Percentiles rank a stretch among this genome's conserved stretches.
Evolutionary conservation across 2,113 vertebrate genomes (phyloP).

Genomic region (Leiothrix lutea): DNA sequence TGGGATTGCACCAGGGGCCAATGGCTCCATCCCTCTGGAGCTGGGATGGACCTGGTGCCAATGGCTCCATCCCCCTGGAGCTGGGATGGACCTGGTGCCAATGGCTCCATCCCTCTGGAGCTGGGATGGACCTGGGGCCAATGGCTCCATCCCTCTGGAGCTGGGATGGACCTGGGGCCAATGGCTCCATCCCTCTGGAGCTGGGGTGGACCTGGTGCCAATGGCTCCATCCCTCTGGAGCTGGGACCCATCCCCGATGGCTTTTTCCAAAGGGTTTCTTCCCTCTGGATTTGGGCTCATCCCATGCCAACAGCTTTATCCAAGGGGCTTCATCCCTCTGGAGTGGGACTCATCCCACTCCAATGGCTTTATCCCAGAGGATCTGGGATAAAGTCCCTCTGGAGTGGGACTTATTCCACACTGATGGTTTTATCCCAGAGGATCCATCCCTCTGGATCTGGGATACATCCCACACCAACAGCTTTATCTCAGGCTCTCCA

Average conservation of each 20-base stretch:
- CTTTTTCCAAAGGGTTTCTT: background rate
- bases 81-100: background rate
- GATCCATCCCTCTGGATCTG: background rate
- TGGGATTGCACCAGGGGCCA: background rate
- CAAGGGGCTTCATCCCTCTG: rapidly evolving
- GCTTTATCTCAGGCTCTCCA: too few relatives aligned
- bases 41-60: background rate
- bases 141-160: too few relatives aligned
- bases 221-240: background rate
- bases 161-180: too few relatives aligned
- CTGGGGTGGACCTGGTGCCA: background rate
- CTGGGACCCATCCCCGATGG: background rate
- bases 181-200: too few relatives aligned
- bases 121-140: too few relatives aligned
- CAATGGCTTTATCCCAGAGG: rapidly evolving
- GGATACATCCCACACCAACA: too few relatives aligned
- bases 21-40: background rate
- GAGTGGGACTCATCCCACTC: background rate
- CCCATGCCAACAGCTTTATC: rapidly evolving
- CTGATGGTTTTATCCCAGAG: rapidly evolving
- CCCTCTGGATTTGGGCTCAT: background rate
- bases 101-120: background rate
- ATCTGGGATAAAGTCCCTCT: background rate
- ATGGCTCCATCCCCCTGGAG: background rate
- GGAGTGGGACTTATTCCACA: background rate